Percentiles rank a stretch among this genome's conserved stretches.
phyloP scores from a whole-genome alignment of 2,113 vertebrate genomes.

The Garra rufa region DNA sequence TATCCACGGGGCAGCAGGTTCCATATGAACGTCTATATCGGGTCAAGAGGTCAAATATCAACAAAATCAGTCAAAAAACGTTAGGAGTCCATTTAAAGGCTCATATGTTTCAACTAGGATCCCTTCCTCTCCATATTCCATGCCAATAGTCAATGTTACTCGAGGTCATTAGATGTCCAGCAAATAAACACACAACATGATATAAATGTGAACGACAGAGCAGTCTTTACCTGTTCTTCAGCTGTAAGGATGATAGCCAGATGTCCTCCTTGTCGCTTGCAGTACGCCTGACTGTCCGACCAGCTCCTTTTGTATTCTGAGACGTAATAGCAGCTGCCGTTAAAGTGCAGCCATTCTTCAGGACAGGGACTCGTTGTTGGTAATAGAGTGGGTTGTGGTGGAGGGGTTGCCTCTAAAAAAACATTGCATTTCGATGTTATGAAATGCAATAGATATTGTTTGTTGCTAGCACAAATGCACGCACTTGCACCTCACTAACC shows the following conservation, averaged over 20 bases:
- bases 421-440: neutral
- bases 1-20: conserved; percentile 69
- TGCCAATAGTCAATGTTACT: neutral
- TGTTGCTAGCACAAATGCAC: conserved; percentile 2
- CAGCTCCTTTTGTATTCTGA: conserved; percentile 50
- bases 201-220: too few relatives aligned
- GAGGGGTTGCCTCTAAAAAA: neutral
- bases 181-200: neutral
- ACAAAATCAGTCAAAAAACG: neutral
- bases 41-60: neutral
- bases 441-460: neutral
- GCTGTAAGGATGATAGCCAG: conserved; percentile 73
- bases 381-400: neutral
- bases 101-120: neutral
- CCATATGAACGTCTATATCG: conserved; percentile 72
- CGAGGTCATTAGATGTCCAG: neutral
- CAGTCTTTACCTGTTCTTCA: conserved; percentile 72
- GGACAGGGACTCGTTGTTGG: conserved; percentile 53
- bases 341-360: conserved; percentile 63
- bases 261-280: conserved; percentile 63
- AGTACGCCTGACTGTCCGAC: conserved; percentile 55
- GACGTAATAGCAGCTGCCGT: conserved; percentile 72
- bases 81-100: too few relatives aligned
- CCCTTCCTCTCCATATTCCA: neutral
- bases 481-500: conserved; percentile 35